phyloP scores from a whole-genome alignment of 2,113 vertebrate genomes.

The Datnioides undecimradiatus region DNA sequence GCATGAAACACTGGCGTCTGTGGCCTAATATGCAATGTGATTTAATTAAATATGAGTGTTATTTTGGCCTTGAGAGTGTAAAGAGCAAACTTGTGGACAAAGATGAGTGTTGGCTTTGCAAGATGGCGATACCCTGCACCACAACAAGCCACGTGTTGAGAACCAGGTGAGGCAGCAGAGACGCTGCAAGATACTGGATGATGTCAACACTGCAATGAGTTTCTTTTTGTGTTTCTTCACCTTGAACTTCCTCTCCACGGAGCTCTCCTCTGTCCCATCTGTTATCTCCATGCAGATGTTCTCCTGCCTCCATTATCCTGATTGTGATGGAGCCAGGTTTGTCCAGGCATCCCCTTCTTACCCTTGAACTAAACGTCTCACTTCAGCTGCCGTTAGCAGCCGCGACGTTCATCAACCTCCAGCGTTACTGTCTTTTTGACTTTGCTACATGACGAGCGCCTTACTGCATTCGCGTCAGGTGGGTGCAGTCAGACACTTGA shows the following conservation, averaged over 20 bases:
- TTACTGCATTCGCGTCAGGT: background rate
- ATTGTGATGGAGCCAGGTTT: slow-evolving; percentile 27
- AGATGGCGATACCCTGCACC: too few species aligned
- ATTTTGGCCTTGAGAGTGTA: too few species aligned
- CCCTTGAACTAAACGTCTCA: slow-evolving; percentile 10
- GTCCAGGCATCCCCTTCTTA: slow-evolving; percentile 2
- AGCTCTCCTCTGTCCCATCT: slow-evolving; percentile 31
- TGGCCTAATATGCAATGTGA: too few species aligned
- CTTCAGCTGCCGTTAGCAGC: background rate
- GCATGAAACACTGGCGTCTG: too few species aligned
- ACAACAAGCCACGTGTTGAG: too few species aligned
- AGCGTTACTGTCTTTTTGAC: slow-evolving; percentile 23
- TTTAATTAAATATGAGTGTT: too few species aligned
- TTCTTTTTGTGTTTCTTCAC: background rate
- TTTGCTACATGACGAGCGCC: slow-evolving; percentile 15
- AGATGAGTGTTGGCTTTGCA: too few species aligned
- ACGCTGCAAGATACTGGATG: background rate
- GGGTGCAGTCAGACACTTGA: too few species aligned
- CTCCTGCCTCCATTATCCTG: slow-evolving; percentile 31
- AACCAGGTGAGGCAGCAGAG: too few species aligned
- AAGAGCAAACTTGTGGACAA: too few species aligned
- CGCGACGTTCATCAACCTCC: slow-evolving; percentile 19
- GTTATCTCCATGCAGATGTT: slow-evolving; percentile 34
- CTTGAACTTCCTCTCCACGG: background rate
- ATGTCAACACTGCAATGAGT: too few species aligned